Conservation (phyloP, 2,888 invertebrate genomes). For the Oscheius myriophilus region DNA sequence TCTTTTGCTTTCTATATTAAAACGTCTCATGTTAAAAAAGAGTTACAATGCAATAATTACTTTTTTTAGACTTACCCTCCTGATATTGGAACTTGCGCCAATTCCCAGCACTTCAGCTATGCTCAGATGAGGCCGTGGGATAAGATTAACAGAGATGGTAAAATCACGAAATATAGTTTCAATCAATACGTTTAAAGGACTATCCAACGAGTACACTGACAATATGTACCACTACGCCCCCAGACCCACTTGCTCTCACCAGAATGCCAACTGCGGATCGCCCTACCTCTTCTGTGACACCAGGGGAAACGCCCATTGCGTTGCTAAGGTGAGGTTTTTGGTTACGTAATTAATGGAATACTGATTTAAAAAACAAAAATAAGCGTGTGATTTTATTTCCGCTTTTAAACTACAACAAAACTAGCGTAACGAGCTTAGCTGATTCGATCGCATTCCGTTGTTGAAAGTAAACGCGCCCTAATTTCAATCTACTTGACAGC, state of each 20-base stretch:
- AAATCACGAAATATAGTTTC: not conserved
- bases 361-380: too few relatives aligned
- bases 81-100: conserved; percentile 65
- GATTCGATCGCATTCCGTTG: too few relatives aligned
- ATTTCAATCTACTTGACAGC: too few relatives aligned
- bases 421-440: too few relatives aligned
- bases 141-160: conserved; percentile 65
- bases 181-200: conserved; percentile 39
- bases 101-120: conserved; percentile 68
- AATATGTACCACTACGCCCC: conserved; percentile 70
- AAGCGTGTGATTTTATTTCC: too few relatives aligned
- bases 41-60: not conserved
- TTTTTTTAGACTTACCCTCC: conserved; percentile 60
- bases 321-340: conserved; percentile 52
- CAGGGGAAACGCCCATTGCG: conserved; percentile 66
- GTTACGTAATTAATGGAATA: not conserved
- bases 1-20: conserved; percentile 4
- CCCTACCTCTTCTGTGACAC: conserved; percentile 69
- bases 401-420: too few relatives aligned
- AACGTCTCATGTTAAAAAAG: not conserved
- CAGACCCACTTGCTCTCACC: conserved; percentile 61
- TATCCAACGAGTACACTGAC: conserved; percentile 69
- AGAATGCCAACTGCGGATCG: conserved; percentile 66
- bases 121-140: conserved; percentile 68
- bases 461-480: too few relatives aligned